Percentiles rank a stretch among this genome's conserved stretches.
Conservation (phyloP, 1,140 invertebrate genomes). For the Zaprionus davidi region DNA sequence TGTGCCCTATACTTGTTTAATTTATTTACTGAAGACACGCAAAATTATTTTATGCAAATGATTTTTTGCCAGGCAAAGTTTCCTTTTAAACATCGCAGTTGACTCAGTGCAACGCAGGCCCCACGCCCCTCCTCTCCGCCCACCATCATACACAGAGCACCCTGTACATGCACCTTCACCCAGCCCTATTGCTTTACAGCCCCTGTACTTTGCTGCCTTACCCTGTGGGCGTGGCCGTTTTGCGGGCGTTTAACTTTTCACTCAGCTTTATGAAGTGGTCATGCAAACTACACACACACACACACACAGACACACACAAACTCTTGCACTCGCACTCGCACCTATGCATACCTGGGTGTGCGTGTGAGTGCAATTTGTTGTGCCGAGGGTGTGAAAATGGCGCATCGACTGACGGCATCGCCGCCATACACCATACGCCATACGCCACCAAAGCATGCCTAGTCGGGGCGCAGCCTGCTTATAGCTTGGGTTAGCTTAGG, state of each 20-base stretch:
- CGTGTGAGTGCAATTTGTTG: conserved; percentile 29
- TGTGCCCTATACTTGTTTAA: conserved; percentile 63
- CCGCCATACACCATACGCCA: not conserved
- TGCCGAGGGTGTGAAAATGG: conserved; percentile 45
- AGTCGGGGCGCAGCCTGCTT: conserved; percentile 4
- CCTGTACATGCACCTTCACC: not conserved
- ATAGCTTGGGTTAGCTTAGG: not conserved
- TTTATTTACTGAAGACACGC: conserved; percentile 80
- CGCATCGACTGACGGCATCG: conserved; percentile 21
- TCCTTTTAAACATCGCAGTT: conserved; percentile 37
- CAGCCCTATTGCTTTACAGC: conserved; percentile 5
- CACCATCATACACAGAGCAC: not conserved
- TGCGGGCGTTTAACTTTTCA: conserved; percentile 59
- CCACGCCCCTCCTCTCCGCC: not conserved
- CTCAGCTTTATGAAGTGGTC: conserved; percentile 55
- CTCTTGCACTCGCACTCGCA: not conserved
- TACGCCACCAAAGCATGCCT: conserved; percentile 1
- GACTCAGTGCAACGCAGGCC: conserved; percentile 21
- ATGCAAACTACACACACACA: conserved; percentile 40
- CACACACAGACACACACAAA: conserved; percentile 15
- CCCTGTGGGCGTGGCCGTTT: conserved; percentile 57
- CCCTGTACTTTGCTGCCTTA: conserved; percentile 33
- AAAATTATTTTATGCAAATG: conserved; percentile 81
- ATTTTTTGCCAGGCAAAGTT: conserved; percentile 52
- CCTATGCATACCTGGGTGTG: conserved; percentile 1